phyloP scores from a whole-genome alignment of 2,113 vertebrate genomes.

The Erythrolamprus reginae region DNA sequence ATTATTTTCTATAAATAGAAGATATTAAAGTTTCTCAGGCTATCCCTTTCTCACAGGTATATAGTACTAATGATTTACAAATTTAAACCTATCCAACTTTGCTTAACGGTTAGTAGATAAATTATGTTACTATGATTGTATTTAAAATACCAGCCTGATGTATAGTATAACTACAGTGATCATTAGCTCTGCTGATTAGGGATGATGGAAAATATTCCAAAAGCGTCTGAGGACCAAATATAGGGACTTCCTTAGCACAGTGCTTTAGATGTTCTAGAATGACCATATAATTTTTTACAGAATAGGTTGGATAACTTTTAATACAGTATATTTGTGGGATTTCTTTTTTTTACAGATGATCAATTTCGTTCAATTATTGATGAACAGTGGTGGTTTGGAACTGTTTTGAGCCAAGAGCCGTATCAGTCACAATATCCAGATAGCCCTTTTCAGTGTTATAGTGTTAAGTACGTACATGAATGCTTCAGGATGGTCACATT shows the following conservation, averaged over 20 bases:
- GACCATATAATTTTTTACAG: background rate
- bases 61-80: background rate
- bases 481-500: background rate
- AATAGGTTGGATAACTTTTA: background rate
- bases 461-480: slow-evolving; percentile 83
- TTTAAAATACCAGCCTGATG: background rate
- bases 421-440: slow-evolving; percentile 91
- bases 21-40: background rate
- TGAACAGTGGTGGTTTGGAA: slow-evolving; percentile 98
- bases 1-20: background rate
- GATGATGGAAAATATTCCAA: background rate
- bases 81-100: background rate
- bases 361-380: slow-evolving; percentile 95
- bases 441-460: slow-evolving; percentile 95
- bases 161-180: background rate
- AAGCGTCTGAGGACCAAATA: background rate
- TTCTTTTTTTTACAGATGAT: slow-evolving; percentile 70
- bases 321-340: background rate
- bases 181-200: background rate
- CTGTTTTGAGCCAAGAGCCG: slow-evolving; percentile 89
- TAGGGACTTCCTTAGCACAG: background rate
- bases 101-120: background rate
- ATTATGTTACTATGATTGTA: background rate
- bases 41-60: background rate
- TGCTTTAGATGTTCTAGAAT: background rate